Base-by-base conservation (phyloP, 2,888 invertebrate species). In the Anaspis maculata region DNA sequence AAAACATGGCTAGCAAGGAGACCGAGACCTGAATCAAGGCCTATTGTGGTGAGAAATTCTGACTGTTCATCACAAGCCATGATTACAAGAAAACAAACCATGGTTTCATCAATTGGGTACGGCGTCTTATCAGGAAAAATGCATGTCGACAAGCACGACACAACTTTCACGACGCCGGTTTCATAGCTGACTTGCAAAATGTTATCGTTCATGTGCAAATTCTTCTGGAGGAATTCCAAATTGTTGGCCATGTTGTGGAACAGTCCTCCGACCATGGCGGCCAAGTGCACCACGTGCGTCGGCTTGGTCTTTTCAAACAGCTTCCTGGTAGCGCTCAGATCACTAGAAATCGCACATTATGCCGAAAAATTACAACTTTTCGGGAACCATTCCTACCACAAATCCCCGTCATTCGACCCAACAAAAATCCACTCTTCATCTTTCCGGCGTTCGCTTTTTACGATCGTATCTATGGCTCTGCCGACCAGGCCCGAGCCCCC, bases 211-310 rank as follows among this genome's bases (percentile, higher is more conserved):
- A n/a, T n/a, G n/a, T n/a, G n/a, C n/a, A n/a, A n/a, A n/a, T n/a
- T n/a, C n/a, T n/a, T n/a, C n/a, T n/a, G n/a, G n/a, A n/a, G n/a
- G n/a, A 98, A 98, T 51, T 95, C 92, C 55, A 97, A 73, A 68
- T 98, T 98, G 57, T 94, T 85, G 35, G 82, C 76, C 83, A 98
- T 87, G 61, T 99, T 98, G 58, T 88, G 82, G 60, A 91, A 99
- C 1, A 98, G 71, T 0, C 98, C 98, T 9, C 98, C 98, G 32
- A 99, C 98, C 87, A 91, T 91, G 0, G 98, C 98, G 3, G 98
- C 98, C 56, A 99, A 70, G 64, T 98, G 97, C 44, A 98, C 84
- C 1, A 98, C 94, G 72, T 95, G 89, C 0, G 94, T 95, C 0
- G 97, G 97, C 49, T 76, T 76, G 46, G 87, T 66, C 56, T 76